Conservation (phyloP, 2,113 vertebrate genomes). For the Potamarius usumacintae region DNA sequence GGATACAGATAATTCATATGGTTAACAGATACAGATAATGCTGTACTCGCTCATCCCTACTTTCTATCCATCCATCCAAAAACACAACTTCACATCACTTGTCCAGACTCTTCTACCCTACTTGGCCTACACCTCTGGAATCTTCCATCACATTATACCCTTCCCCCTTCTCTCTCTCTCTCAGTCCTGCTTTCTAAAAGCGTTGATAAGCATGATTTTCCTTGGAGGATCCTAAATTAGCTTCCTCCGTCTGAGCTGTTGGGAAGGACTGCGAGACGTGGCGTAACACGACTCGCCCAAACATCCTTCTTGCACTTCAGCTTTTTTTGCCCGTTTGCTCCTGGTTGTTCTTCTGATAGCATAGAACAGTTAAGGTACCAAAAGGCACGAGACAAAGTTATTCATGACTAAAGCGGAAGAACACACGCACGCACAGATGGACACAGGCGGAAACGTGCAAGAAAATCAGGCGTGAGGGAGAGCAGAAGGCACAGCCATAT, state of each 20-base stretch:
- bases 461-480: slow-evolving; percentile 15
- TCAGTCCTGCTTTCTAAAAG: slow-evolving; percentile 43
- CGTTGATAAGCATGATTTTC: slow-evolving; percentile 39
- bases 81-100: background rate
- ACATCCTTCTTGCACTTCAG: slow-evolving; percentile 12
- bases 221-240: slow-evolving; percentile 43
- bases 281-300: slow-evolving; percentile 7
- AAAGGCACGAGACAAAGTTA: background rate
- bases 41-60: no score
- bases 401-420: background rate
- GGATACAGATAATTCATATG: no score
- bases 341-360: background rate
- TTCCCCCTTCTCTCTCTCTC: background rate
- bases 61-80: background rate
- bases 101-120: background rate
- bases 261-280: slow-evolving; percentile 25
- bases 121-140: background rate
- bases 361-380: background rate
- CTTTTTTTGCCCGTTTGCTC: background rate
- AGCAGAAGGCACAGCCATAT: slow-evolving; percentile 24
- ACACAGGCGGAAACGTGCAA: slow-evolving; percentile 10
- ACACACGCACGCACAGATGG: background rate
- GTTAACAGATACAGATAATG: no score
- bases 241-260: slow-evolving; percentile 32
- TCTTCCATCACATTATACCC: background rate